A percentile compares a stretch with the other conserved stretches of the same genome.
These are phyloP conservation scores for Drosophila repleta DNA, from an alignment of 1,140 invertebrate genomes.

Conservation along the genomic window DNA sequence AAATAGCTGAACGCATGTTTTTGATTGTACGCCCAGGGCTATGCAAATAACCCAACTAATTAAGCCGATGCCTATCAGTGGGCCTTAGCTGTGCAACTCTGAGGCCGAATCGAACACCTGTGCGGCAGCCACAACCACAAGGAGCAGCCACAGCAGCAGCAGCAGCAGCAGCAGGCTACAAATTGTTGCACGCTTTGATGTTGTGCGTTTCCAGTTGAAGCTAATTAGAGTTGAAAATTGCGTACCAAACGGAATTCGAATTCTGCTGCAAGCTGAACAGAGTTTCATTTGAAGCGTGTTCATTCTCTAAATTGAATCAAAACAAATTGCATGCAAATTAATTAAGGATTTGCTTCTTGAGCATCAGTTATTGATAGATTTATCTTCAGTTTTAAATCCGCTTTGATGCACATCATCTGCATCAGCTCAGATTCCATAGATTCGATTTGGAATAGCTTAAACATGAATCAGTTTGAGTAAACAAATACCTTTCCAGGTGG, in stretches of 20 bases:
- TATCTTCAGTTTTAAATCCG: too few species aligned
- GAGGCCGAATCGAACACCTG: slow-evolving; percentile 54
- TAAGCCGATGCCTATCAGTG: slow-evolving; percentile 73
- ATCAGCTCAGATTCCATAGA: too few species aligned
- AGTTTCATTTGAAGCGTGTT: neutral
- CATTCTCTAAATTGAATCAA: too few species aligned
- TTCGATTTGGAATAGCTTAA: too few species aligned
- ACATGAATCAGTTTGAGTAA: too few species aligned
- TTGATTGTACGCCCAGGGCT: slow-evolving; percentile 54
- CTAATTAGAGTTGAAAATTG: neutral
- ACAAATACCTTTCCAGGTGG: too few species aligned
- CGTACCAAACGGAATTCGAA: neutral
- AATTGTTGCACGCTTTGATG: slow-evolving; percentile 53
- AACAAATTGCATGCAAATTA: too few species aligned
- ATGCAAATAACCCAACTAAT: slow-evolving; percentile 75
- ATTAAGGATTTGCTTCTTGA: too few species aligned
- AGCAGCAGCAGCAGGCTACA: slow-evolving; percentile 5
- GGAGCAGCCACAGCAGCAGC: slow-evolving; percentile 10
- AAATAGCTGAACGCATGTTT: slow-evolving; percentile 74
- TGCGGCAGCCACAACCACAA: slow-evolving; percentile 11
- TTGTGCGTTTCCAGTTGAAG: slow-evolving; percentile 23
- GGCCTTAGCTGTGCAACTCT: slow-evolving; percentile 42
- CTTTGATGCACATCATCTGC: too few species aligned
- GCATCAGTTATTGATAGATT: too few species aligned
- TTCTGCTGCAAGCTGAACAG: neutral